Evolutionary conservation across 2,113 vertebrate species (phyloP).

Genomic region (Taurulus bubalis): DNA sequence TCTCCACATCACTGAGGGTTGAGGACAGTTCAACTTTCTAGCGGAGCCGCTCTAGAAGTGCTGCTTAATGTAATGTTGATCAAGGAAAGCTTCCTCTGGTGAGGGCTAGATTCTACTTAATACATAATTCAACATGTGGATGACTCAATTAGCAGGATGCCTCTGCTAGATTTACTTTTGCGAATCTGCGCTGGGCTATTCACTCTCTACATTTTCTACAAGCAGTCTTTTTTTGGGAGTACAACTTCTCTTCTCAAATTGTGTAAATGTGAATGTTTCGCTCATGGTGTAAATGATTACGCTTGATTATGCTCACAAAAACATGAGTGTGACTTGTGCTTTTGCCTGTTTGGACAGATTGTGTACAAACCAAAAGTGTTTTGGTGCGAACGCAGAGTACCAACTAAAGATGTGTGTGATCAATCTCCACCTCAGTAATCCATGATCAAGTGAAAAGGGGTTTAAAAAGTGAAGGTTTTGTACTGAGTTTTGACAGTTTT

Average conservation of each 20-base stretch:
- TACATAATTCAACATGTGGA: constrained; percentile 78
- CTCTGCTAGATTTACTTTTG: constrained; percentile 63
- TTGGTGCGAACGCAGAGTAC: neutral
- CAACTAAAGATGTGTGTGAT: neutral
- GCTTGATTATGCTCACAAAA: neutral
- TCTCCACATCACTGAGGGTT: constrained; percentile 47
- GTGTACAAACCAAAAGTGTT: neutral
- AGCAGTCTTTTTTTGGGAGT: no score
- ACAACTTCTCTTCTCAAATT: neutral
- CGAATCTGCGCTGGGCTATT: constrained; percentile 21
- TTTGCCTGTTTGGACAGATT: neutral
- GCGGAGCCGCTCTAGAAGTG: constrained; percentile 23
- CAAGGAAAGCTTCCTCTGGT: constrained; percentile 54
- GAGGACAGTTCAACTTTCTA: constrained; percentile 51
- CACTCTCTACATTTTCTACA: neutral
- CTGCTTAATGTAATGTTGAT: constrained; percentile 68
- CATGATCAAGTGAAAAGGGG: neutral
- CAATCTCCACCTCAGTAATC: neutral
- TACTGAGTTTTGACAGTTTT: neutral
- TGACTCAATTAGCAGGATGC: constrained; percentile 76
- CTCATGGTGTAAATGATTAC: neutral
- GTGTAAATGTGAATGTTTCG: neutral
- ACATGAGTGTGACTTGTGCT: neutral
- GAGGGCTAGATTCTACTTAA: constrained; percentile 67
- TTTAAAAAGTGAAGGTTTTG: neutral